Conservation (phyloP, 2,888 invertebrate genomes). For the Caenorhabditis sp. region DNA sequence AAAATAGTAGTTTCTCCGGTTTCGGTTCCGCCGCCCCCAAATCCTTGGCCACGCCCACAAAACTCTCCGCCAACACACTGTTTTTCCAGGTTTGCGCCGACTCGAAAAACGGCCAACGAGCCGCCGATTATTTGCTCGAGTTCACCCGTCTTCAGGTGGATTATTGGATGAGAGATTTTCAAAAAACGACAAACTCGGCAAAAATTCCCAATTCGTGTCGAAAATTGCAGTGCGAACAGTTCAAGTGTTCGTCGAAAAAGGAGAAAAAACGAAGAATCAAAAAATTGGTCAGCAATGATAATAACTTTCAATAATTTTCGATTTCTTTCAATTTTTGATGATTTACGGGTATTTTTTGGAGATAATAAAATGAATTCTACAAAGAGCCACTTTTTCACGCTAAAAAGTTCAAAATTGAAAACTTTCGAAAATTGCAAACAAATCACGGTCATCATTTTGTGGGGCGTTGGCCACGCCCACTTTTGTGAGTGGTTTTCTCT, state of each 20-base stretch:
- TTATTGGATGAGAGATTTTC: constrained; percentile 65
- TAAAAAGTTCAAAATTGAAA: too few relatives aligned
- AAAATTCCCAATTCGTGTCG: constrained; percentile 30
- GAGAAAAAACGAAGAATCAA: constrained; percentile 6
- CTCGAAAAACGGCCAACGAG: constrained; percentile 50
- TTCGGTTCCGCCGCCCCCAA: too few relatives aligned
- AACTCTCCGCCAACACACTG: too few relatives aligned
- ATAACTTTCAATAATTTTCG: constrained; percentile 3
- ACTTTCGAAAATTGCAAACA: too few relatives aligned
- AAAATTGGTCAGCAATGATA: constrained; percentile 32
- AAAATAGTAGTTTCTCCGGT: too few relatives aligned
- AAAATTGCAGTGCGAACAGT: constrained; percentile 62
- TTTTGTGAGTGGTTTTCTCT: too few relatives aligned
- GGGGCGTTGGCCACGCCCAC: too few relatives aligned
- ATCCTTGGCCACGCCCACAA: too few relatives aligned
- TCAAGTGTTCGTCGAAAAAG: constrained; percentile 39
- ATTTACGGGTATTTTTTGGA: constrained; percentile 13
- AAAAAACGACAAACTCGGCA: constrained; percentile 15
- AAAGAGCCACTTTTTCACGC: too few relatives aligned
- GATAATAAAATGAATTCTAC: not conserved
- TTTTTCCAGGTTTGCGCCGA: constrained; percentile 47
- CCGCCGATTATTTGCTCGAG: constrained; percentile 61
- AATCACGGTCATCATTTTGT: too few relatives aligned
- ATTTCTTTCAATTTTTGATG: not conserved
- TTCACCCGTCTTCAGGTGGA: constrained; percentile 68